These are phyloP conservation scores for Oryzaephilus surinamensis DNA, from an alignment of 1,140 invertebrate genomes.

Conservation along the genomic window DNA sequence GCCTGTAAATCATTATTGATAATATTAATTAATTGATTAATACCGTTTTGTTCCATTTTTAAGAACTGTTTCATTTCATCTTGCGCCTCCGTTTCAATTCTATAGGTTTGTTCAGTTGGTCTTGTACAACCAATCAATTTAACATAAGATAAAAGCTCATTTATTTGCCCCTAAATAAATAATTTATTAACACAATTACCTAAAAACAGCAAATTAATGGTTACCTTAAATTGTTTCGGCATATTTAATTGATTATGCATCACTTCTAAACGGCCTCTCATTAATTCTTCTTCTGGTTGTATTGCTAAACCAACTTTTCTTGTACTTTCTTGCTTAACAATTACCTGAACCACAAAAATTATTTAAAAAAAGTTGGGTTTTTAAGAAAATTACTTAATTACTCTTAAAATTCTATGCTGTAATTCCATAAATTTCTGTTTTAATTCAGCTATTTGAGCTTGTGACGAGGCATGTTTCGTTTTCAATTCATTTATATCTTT, in stretches of 20 bases:
- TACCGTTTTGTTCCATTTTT: constrained; percentile 71
- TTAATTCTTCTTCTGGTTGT: constrained; percentile 78
- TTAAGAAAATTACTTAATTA: no score
- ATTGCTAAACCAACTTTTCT: constrained; percentile 77
- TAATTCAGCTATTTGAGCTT: constrained; percentile 62
- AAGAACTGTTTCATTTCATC: constrained; percentile 64
- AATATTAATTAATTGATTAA: constrained; percentile 69
- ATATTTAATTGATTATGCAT: constrained; percentile 78
- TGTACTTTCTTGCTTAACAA: constrained; percentile 77
- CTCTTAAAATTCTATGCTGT: constrained; percentile 66
- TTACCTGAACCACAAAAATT: constrained; percentile 45
- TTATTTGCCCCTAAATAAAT: constrained; percentile 61
- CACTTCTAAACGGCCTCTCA: constrained; percentile 73
- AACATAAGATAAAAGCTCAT: constrained; percentile 71
- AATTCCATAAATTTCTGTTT: constrained; percentile 64
- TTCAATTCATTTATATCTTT: constrained; percentile 66
- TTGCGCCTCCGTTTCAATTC: constrained; percentile 42
- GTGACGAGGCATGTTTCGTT: constrained; percentile 56
- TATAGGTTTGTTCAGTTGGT: constrained; percentile 45
- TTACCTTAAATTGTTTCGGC: constrained; percentile 84
- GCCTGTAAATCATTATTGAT: constrained; percentile 65
- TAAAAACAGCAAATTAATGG: constrained; percentile 7
- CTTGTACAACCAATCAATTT: constrained; percentile 23
- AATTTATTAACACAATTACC: constrained; percentile 1
- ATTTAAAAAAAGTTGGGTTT: constrained; percentile 18